A percentile compares a stretch with the other conserved stretches of the same genome.
These are phyloP conservation scores for rabbit (Oryctolagus cuniculus) DNA, from an alignment of 2,113 vertebrate genomes.

Conservation along the genomic window mOryCun1.1 NC_091448.1:5001001-5001500, in stretches of 20 bases:
- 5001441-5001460: background rate
- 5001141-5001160: background rate
- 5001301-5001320: background rate
- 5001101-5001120: background rate
- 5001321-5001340: background rate
- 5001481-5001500: conserved; percentile 91
- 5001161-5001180: background rate
- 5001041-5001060: background rate
- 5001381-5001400: too few relatives aligned
- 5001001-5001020: background rate
- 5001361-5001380: background rate
- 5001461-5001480: conserved; percentile 91
- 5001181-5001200: background rate
- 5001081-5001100: background rate
- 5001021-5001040: background rate
- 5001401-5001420: too few relatives aligned
- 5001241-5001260: too few relatives aligned
- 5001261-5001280: too few relatives aligned
- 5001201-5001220: background rate
- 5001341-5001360: background rate
- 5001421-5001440: background rate
- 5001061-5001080: background rate
- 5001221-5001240: background rate
- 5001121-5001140: background rate
- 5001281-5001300: background rate